Conservation (phyloP, 92 coral and sea anemone genomes). For the Pocillopora grandis region DNA sequence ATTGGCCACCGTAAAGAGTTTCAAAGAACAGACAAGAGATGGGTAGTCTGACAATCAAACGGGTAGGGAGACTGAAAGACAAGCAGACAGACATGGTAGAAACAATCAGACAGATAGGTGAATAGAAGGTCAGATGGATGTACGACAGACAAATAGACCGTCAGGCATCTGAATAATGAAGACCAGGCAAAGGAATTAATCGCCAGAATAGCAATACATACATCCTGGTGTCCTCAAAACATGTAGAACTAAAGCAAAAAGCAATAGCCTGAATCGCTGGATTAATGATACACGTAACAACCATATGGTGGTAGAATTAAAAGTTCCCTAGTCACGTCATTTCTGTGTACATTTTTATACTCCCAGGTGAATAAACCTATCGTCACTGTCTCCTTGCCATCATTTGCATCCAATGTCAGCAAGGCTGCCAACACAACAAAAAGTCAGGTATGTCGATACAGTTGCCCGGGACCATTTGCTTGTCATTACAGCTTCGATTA, state of each 20-base stretch:
- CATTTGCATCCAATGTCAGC: constrained; percentile 53
- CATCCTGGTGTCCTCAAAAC: too few species aligned
- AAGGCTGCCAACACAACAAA: constrained; percentile 59
- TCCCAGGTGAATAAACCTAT: constrained; percentile 65
- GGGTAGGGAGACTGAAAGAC: neutral
- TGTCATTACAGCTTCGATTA: too few species aligned
- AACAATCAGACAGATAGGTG: neutral
- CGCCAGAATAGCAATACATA: too few species aligned
- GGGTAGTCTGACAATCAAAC: neutral
- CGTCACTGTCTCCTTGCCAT: constrained; percentile 51
- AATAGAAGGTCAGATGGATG: neutral
- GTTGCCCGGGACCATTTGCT: too few species aligned
- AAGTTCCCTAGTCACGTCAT: neutral
- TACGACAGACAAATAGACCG: neutral
- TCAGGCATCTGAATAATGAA: neutral
- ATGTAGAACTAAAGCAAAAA: too few species aligned
- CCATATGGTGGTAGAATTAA: too few species aligned
- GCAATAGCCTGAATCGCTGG: too few species aligned
- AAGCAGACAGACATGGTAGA: neutral
- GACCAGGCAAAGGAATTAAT: neutral
- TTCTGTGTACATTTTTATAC: neutral
- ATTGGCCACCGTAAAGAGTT: too few species aligned
- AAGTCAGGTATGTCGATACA: constrained; percentile 28
- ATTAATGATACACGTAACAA: too few species aligned
- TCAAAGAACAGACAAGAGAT: neutral